Percentiles rank a stretch among this genome's conserved stretches.
These are phyloP conservation scores for Falco novaeseelandiae DNA, from an alignment of 2,797 vertebrate genomes.

Conservation along the genomic window DNA sequence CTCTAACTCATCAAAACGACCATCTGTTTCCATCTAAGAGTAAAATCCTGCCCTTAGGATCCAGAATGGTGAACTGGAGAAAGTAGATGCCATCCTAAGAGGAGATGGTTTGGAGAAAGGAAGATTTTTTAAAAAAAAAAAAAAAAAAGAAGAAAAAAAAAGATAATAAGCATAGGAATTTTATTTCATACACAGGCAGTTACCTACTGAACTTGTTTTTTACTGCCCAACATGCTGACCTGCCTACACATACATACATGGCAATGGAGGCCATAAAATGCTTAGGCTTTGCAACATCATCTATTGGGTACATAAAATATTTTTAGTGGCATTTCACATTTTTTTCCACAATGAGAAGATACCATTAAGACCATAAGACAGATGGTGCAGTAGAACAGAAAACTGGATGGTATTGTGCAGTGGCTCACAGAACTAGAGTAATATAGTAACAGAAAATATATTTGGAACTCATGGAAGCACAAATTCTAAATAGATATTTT, in stretches of 20 bases:
- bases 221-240: neutral
- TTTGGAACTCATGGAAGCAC: neutral
- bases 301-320: neutral
- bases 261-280: neutral
- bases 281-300: neutral
- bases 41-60: neutral
- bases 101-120: neutral
- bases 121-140: neutral
- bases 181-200: neutral
- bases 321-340: neutral
- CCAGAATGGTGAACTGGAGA: neutral
- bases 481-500: neutral
- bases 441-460: neutral
- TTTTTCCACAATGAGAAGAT: neutral
- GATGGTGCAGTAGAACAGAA: neutral
- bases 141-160: neutral
- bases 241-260: neutral
- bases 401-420: neutral
- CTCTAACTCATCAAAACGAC: slow-evolving; percentile 12
- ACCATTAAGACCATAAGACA: neutral
- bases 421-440: neutral
- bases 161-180: neutral
- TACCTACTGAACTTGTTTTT: neutral
- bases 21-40: neutral
- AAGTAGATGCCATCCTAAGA: neutral